phyloP scores from a whole-genome alignment of 2,113 vertebrate species.

The Suricata suricatta region DNA sequence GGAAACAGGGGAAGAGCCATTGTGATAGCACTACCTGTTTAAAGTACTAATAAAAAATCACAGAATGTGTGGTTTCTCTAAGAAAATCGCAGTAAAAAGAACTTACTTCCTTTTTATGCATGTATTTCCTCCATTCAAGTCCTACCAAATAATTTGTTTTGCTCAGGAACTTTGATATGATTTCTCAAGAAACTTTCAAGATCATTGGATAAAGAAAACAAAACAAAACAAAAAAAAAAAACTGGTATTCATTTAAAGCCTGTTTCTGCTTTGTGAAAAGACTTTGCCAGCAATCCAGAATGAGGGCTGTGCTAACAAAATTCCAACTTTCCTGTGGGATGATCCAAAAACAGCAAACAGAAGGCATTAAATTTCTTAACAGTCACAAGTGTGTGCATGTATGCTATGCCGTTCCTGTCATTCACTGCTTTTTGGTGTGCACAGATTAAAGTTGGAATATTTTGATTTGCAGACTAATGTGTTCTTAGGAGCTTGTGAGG shows the following conservation, averaged over 20 bases:
- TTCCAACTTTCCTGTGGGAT: slow-evolving; percentile 75
- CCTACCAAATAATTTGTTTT: slow-evolving; percentile 52
- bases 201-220: neutral
- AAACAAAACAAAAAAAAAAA: neutral
- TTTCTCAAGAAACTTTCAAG: slow-evolving; percentile 63
- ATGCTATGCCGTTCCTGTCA: slow-evolving; percentile 33
- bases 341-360: slow-evolving; percentile 74
- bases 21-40: neutral
- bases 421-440: slow-evolving; percentile 10
- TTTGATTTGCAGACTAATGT: slow-evolving; percentile 33
- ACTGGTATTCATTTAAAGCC: neutral
- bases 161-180: slow-evolving; percentile 24
- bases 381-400: slow-evolving; percentile 55
- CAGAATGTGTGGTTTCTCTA: slow-evolving; percentile 49
- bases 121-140: slow-evolving; percentile 42
- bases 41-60: slow-evolving; percentile 3
- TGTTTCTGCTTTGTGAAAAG: slow-evolving; percentile 50
- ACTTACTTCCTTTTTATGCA: slow-evolving; percentile 46
- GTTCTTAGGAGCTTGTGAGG: neutral
- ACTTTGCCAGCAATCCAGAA: slow-evolving; percentile 61
- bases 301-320: slow-evolving; percentile 63
- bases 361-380: slow-evolving; percentile 64
- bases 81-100: slow-evolving; percentile 24
- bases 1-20: neutral
- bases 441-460: neutral